Evolutionary conservation across 2,113 vertebrate genomes (phyloP).

Genomic region (Rutilus rutilus): DNA sequence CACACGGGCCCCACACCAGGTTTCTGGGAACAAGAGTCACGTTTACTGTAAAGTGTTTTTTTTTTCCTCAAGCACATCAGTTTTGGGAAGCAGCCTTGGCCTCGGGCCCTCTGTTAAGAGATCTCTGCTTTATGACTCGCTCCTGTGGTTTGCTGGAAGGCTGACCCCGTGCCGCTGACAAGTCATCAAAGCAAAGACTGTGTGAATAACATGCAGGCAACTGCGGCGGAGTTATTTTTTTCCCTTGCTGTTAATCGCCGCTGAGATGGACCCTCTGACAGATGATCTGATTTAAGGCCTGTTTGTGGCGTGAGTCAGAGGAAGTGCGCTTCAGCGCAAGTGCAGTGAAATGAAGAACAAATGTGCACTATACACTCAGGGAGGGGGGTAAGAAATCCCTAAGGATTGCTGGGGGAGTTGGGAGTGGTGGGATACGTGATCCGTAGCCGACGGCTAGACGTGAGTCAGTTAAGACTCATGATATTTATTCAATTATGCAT

Average conservation of each 20-base stretch:
- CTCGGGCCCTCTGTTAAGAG: constrained; percentile 52
- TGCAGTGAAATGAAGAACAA: constrained; percentile 62
- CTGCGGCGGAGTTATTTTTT: constrained; percentile 20
- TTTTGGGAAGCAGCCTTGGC: constrained; percentile 69
- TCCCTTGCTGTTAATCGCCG: constrained; percentile 43
- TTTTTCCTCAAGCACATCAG: constrained; percentile 29
- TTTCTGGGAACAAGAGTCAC: constrained; percentile 58
- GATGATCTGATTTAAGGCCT: constrained; percentile 36
- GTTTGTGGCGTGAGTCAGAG: constrained; percentile 62
- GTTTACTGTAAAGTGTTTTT: constrained; percentile 62
- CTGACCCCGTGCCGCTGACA: constrained; percentile 37
- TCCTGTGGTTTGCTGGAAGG: constrained; percentile 51
- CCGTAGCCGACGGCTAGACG: neutral
- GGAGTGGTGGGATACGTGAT: neutral
- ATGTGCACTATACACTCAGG: constrained; percentile 37
- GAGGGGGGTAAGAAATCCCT: constrained; percentile 1
- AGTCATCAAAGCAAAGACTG: constrained; percentile 21
- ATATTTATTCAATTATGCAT: constrained; percentile 22
- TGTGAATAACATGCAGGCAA: constrained; percentile 24
- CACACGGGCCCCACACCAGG: constrained; percentile 40
- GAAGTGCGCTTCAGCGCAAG: constrained; percentile 51
- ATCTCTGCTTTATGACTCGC: constrained; percentile 54
- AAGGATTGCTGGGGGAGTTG: neutral
- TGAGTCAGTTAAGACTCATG: constrained; percentile 51
- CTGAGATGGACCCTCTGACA: constrained; percentile 38